Evolutionary conservation across 2,888 invertebrate species (phyloP), one percentile per base, ranked within the genome.

Genomic region (Empis stercorea): DNA sequence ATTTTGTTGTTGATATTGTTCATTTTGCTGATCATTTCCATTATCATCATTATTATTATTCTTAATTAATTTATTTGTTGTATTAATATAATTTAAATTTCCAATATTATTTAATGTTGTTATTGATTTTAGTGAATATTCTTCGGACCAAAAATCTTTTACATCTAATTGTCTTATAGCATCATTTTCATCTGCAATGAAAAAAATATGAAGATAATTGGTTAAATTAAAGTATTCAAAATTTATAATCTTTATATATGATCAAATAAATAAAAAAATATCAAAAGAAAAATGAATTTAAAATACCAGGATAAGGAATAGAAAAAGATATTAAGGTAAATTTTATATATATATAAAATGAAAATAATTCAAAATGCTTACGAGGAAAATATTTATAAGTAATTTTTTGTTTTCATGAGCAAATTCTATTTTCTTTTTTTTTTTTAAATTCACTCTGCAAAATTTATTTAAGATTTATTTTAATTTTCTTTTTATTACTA

Each of bases 31-130:
- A 27, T 45, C 13, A 37, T 55, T 23, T 52, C 16, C 23, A n/a
- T 43, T 17, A 20, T 41, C 27, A 32, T 51, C 47, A 36, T 38
- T 34, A 17, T 49, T 45, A 11, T 30, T 41, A 43, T 42, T 16
- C 14, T 36, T 36, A n/a, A n/a, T 30, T 10, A 48, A 32, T n/a
- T 34, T 34, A 13, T 9, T n/a, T 34, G 34, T 11, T 2, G 20
- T 10, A 27, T 27, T 9, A 20, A 14, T 27, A 14, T n/a, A 2
- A 3, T 27, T 27, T 23, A 10, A 5, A 10, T 16, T 15, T 37
- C 37, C 60, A 36, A 57, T 59, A 17, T 61, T 64, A 46, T 68
- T 68, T n/a, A 68, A 56, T 14, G 66, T 61, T 30, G 69, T 68
- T 15, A 68, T 62, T 49, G 68, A 68, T 51, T 65, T 67, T 3